Percentiles rank a stretch among this genome's conserved stretches.
Evolutionary conservation across 2,113 vertebrate genomes (phyloP).

Genomic region (Dunckerocampus dactyliophorus): DNA sequence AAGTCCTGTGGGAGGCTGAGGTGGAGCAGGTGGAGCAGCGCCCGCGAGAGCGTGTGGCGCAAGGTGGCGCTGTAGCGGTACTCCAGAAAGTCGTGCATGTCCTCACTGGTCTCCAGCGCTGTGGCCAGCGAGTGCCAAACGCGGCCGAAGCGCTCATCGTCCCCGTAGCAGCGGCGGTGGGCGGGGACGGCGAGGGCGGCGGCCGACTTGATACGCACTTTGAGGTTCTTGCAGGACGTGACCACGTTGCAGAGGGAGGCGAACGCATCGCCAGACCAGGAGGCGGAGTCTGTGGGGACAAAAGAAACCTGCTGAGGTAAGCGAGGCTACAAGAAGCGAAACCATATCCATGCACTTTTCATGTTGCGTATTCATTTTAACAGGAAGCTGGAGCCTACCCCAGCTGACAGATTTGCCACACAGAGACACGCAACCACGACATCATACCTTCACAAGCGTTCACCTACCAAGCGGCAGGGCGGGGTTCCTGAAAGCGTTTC

Average conservation of each 20-base stretch:
- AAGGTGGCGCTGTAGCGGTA: slow-evolving; percentile 93
- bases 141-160: slow-evolving; percentile 69
- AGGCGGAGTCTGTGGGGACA: slow-evolving; percentile 74
- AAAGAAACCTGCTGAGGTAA: not conserved
- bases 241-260: slow-evolving; percentile 82
- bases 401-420: not conserved
- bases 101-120: slow-evolving; percentile 86
- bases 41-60: slow-evolving; percentile 81
- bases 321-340: too few relatives aligned
- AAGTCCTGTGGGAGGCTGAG: slow-evolving; percentile 77
- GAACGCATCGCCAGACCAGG: slow-evolving; percentile 83
- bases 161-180: slow-evolving; percentile 78
- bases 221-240: slow-evolving; percentile 94
- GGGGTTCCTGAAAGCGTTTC: slow-evolving; percentile 91
- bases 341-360: not conserved
- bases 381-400: too few relatives aligned
- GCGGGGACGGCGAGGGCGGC: slow-evolving; percentile 82
- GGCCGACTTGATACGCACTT: slow-evolving; percentile 92
- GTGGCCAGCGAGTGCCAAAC: slow-evolving; percentile 84
- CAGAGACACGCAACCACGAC: not conserved
- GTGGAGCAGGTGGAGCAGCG: slow-evolving; percentile 82
- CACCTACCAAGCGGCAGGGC: slow-evolving; percentile 83
- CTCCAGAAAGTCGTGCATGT: slow-evolving; percentile 87
- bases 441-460: not conserved
- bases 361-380: not conserved